Evolutionary conservation across 2,113 vertebrate genomes (phyloP).

Genomic region (Epinephelus lanceolatus): DNA sequence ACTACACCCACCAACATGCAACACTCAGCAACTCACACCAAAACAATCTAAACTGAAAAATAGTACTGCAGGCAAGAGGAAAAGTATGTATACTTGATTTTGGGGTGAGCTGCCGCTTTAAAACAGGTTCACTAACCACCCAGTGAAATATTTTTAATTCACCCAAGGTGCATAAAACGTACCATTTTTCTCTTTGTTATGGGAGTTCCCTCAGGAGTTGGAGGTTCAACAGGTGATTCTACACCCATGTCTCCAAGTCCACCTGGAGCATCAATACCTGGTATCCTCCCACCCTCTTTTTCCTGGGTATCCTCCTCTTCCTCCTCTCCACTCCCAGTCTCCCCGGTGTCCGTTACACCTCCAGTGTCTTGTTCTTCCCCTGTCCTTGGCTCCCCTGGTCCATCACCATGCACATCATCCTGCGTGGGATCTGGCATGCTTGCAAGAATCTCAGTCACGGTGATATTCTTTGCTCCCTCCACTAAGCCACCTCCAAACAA

Average conservation of each 20-base stretch:
- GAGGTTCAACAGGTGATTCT: conserved; percentile 88
- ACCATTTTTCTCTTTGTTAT: conserved; percentile 90
- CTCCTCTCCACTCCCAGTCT: conserved; percentile 85
- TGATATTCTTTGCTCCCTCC: conserved; percentile 93
- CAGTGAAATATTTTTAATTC: not conserved
- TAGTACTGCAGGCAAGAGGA: no score
- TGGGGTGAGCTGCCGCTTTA: no score
- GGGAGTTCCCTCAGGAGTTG: conserved; percentile 93
- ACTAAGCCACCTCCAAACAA: conserved; percentile 93
- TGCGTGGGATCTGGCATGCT: conserved; percentile 96
- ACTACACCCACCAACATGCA: no score
- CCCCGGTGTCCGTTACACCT: conserved; percentile 81
- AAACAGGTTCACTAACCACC: not conserved
- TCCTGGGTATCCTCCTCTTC: conserved; percentile 84
- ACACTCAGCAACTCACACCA: no score
- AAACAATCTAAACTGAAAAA: no score
- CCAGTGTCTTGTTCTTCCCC: conserved; percentile 86
- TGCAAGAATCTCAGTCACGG: conserved; percentile 91
- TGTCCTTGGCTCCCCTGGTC: conserved; percentile 81
- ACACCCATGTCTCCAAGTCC: conserved; percentile 94
- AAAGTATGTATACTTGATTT: no score
- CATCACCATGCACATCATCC: conserved; percentile 92
- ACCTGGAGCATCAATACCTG: conserved; percentile 86
- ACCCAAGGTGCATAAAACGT: not conserved
- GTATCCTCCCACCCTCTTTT: conserved; percentile 86